Evolutionary conservation across 2,113 vertebrate genomes (phyloP).

Genomic region (Tricholaema leucomelas): DNA sequence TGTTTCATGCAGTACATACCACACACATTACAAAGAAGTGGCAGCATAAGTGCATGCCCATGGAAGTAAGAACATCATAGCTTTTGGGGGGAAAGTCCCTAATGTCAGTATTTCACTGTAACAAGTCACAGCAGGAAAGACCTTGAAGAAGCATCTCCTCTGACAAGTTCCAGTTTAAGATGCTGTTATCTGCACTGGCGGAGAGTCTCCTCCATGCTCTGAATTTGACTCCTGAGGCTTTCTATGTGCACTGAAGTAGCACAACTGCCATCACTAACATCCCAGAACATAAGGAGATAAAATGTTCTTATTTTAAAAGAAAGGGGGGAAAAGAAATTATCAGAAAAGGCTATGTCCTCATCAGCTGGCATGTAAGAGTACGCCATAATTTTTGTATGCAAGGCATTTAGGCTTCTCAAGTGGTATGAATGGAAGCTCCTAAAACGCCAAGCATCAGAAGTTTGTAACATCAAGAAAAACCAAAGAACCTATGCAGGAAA

Average conservation of each 20-base stretch:
- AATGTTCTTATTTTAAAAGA: not conserved
- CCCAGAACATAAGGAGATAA: not conserved
- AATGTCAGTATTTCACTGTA: not conserved
- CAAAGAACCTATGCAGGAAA: not conserved
- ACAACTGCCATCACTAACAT: not conserved
- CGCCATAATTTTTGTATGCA: accelerated
- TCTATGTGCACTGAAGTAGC: not conserved
- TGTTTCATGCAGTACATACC: not conserved
- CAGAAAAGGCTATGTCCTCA: not conserved
- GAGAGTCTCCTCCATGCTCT: not conserved
- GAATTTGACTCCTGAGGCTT: not conserved
- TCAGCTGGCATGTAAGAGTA: not conserved
- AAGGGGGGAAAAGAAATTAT: not conserved
- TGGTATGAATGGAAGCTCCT: not conserved
- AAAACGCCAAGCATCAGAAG: not conserved
- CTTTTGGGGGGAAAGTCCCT: not conserved
- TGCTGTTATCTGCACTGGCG: not conserved
- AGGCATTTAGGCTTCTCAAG: not conserved
- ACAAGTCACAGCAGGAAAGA: not conserved
- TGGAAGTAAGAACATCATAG: not conserved
- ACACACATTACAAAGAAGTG: not conserved
- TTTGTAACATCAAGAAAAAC: not conserved
- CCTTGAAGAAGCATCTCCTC: not conserved
- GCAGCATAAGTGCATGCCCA: not conserved
- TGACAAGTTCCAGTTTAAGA: not conserved